phyloP scores from a whole-genome alignment of 2,888 invertebrate species.

The Chalcosyrphus nemorum region DNA sequence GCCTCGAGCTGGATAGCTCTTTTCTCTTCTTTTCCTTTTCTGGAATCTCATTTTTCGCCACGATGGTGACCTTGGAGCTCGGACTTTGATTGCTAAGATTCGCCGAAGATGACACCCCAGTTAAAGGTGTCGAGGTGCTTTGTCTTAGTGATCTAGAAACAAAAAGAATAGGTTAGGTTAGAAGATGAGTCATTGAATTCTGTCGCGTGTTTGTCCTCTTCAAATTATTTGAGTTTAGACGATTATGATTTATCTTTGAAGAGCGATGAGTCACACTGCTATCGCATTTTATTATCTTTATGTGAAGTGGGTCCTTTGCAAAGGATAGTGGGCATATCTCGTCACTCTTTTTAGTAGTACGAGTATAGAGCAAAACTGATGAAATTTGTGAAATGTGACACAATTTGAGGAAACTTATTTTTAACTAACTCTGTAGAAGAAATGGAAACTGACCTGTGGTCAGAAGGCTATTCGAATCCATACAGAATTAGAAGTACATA shows the following conservation, averaged over 20 bases:
- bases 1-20: conserved; percentile 84
- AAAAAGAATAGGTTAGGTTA: background rate
- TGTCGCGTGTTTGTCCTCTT: background rate
- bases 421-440: too few relatives aligned
- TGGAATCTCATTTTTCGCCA: conserved; percentile 75
- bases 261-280: background rate
- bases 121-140: conserved; percentile 75
- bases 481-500: too few relatives aligned
- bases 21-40: conserved; percentile 81
- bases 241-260: conserved; percentile 2
- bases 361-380: too few relatives aligned
- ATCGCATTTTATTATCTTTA: background rate
- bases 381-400: too few relatives aligned
- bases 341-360: background rate
- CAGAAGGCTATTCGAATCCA: too few relatives aligned
- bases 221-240: background rate
- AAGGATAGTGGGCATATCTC: too few relatives aligned
- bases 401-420: too few relatives aligned
- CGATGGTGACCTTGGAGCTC: conserved; percentile 74
- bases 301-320: too few relatives aligned
- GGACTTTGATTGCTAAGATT: conserved; percentile 78
- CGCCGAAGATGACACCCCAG: conserved; percentile 75
- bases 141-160: conserved; percentile 76
- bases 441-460: too few relatives aligned
- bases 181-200: conserved; percentile 9